Conservation (phyloP, 2,888 invertebrate genomes). For the Drosophila sordidapex region DNA sequence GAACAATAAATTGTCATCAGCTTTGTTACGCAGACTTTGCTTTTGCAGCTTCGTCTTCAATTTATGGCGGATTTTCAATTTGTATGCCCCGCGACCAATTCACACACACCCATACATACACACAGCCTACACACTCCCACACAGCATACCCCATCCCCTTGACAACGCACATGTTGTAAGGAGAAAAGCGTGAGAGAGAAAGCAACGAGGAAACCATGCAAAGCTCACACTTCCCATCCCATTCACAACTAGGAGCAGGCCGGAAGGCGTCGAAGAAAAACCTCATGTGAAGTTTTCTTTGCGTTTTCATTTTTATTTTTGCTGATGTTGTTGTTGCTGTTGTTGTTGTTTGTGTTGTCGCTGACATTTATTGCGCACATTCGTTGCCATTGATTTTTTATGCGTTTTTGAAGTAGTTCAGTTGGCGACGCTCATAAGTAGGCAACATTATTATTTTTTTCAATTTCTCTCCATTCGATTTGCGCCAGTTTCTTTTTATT, state of each 20-base stretch:
- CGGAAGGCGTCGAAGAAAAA: neutral
- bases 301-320: slow-evolving; percentile 42
- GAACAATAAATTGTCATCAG: slow-evolving; percentile 82
- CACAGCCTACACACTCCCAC: neutral
- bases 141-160: slow-evolving; percentile 30
- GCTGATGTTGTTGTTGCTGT: slow-evolving; percentile 6
- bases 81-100: slow-evolving; percentile 61
- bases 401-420: slow-evolving; percentile 78
- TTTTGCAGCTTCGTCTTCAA: slow-evolving; percentile 63
- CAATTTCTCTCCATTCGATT: slow-evolving; percentile 50
- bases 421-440: slow-evolving; percentile 67
- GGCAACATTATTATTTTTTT: slow-evolving; percentile 64
- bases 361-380: slow-evolving; percentile 81
- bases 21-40: slow-evolving; percentile 67
- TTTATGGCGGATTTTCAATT: slow-evolving; percentile 81
- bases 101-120: slow-evolving; percentile 29
- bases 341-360: slow-evolving; percentile 53
- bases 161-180: slow-evolving; percentile 56
- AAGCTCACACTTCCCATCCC: neutral
- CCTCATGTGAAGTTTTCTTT: slow-evolving; percentile 68
- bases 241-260: neutral
- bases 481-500: slow-evolving; percentile 29
- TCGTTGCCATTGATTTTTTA: slow-evolving; percentile 78
- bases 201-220: neutral
- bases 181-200: slow-evolving; percentile 2